Base-by-base conservation (phyloP, 2,797 vertebrate genomes). In the Gymnoscopelus braueri region DNA sequence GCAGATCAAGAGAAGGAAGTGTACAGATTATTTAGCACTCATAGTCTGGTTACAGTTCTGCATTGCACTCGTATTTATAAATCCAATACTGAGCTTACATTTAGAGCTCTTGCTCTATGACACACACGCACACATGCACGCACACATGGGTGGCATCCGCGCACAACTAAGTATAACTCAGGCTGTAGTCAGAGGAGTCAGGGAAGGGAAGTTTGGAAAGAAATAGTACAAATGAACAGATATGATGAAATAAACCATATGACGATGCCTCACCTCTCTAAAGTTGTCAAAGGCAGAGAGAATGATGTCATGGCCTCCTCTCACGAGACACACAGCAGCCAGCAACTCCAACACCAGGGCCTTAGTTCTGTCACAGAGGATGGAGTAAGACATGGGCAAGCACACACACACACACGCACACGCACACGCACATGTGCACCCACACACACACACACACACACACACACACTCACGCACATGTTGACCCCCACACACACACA, bases 251-350 rank as follows among this genome's bases (percentile, higher is more conserved):
- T 29, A 1, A 12, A 6, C 1, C 2, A 6, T 10, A 15, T 24
- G 59, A 35, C 54, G 24, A 0, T 1, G 23, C 58, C 60, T 84
- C 77, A 98, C 97, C 94, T 98, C 96, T 87, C 95, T 97, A 87
- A 99, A 97, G 89, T 98, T 97, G 93, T 98, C 95, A 0, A 99
- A 98, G 67, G 97, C 97, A 0, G 95, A 93, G 3, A 99, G 94
- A 79, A 98, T 99, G 91, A 99, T 98, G 89, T 98, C 95, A 0
- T 98, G 97, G 51, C 97, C 97, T 26, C 97, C 96, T 77, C 96
- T 94, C 74, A 98, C 97, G 0, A 99, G 94, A 80, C 97, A 99
- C 84, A 99, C 96, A 0, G 97, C 97, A 0, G 97, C 97, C 86
- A 99, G 82, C 81, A 99, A 77, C 93, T 99, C 97, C 89, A 99